phyloP scores from a whole-genome alignment of 2,888 invertebrate genomes.

The Xestoiulus laeticollis region DNA sequence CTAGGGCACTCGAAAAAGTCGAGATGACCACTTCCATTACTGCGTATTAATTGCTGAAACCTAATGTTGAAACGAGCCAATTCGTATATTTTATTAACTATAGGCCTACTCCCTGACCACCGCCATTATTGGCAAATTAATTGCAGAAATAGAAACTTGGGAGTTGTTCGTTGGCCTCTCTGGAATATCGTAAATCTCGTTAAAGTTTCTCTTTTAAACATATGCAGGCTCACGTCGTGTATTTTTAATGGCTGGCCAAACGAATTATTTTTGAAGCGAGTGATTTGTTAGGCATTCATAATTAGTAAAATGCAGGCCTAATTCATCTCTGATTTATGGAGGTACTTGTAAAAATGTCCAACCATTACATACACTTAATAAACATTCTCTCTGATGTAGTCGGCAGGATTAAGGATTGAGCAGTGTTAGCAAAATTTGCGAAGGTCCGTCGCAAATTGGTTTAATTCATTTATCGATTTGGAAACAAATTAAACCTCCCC shows the following conservation, averaged over 20 bases:
- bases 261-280: constrained; percentile 39
- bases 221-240: neutral
- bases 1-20: neutral
- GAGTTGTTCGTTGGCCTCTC: neutral
- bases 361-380: neutral
- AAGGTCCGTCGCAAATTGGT: neutral
- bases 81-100: constrained; percentile 21
- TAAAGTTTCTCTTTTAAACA: neutral
- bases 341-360: neutral
- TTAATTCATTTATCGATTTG: constrained; percentile 24
- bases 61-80: neutral
- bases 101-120: neutral
- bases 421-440: neutral
- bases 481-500: neutral
- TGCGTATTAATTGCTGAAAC: constrained; percentile 5
- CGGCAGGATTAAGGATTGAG: constrained; percentile 19
- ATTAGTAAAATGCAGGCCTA: constrained; percentile 34
- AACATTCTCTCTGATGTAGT: neutral
- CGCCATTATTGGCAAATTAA: neutral
- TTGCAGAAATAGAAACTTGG: constrained; percentile 21
- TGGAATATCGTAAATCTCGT: constrained; percentile 6
- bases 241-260: no score
- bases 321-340: constrained; percentile 6
- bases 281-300: constrained; percentile 39
- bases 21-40: neutral